Evolutionary conservation across 2,888 invertebrate species (phyloP), one percentile per base, ranked within the genome.

Genomic region (Nezara viridula): DNA sequence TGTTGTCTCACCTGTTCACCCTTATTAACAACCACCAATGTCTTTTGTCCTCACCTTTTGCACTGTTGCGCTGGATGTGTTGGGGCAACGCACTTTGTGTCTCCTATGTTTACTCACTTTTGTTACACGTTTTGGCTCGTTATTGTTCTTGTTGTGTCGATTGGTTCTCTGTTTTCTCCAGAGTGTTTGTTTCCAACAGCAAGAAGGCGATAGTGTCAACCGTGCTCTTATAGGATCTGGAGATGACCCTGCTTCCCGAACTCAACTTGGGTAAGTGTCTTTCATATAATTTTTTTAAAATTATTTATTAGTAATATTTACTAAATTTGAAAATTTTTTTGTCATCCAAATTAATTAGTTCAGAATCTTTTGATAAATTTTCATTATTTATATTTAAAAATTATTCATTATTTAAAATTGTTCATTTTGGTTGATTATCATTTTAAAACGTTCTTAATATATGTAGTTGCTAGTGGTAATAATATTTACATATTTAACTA

Each of bases 141-240:
- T 89, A 89, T 90, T 90, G 90, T 90, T 88, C 89, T 90, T 90
- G 90, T 90, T 90, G 86, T 87, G 88, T 88, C 88, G 66, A 87
- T 49, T 90, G 86, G 88, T 90, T 90, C 86, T 86, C 73, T 90
- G 89, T 90, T 90, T 91, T 91, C 91, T 90, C 91, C 91, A 91
- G 91, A 91, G 91, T 91, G 90, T 92, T 92, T 92, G 92, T 92
- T 92, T 92, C 92, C 92, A 92, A 92, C 93, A 93, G 91, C 96
- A 96, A 93, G 96, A 96, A 92, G 96, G 96, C 92, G 94, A 95
- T 91, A 96, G 96, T 91, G 94, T 94, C 92, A 95, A 95, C 92
- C 94, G 95, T 91, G 94, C 94, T 49, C 93, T 95, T 52, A 94
- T 94, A 90, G 93, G 93, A 89, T 94, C 50, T 24, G 90, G 90